Conservation (phyloP, 2,113 vertebrate species). For the Tachysurus fulvidraco region DNA sequence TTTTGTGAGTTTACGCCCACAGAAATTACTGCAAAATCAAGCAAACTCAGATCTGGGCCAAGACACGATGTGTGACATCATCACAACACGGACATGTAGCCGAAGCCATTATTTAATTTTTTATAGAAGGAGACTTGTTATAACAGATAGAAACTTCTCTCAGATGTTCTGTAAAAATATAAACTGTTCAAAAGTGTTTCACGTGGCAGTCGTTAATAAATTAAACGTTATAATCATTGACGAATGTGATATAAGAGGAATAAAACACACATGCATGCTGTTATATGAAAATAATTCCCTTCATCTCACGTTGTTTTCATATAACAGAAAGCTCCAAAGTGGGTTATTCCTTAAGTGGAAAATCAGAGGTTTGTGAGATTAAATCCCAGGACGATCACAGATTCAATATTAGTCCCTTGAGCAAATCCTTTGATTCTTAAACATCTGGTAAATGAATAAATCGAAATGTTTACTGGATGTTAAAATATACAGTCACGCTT, state of each 20-base stretch:
- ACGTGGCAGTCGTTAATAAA: neutral
- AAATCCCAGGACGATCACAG: neutral
- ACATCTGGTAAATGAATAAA: neutral
- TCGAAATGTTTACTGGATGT: slow-evolving; percentile 21
- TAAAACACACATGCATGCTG: neutral
- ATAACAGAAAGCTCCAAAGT: neutral
- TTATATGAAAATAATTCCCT: neutral
- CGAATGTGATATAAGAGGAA: neutral
- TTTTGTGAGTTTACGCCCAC: too few species aligned
- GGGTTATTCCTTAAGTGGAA: neutral
- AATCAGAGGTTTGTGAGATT: neutral
- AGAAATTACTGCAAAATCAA: too few species aligned
- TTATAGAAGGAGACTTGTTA: neutral
- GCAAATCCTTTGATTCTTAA: neutral
- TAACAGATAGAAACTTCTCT: neutral
- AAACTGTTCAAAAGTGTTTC: neutral
- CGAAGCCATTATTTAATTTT: neutral
- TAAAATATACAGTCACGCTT: slow-evolving; percentile 1
- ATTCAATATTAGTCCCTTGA: neutral
- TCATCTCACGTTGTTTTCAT: neutral
- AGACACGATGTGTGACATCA: too few species aligned
- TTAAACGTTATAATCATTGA: neutral
- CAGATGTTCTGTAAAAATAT: neutral
- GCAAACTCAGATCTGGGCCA: too few species aligned
- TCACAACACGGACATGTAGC: too few species aligned